These are phyloP conservation scores for Amblyjoppa proteus DNA, from an alignment of 2,888 invertebrate genomes.

Conservation along the genomic window DNA sequence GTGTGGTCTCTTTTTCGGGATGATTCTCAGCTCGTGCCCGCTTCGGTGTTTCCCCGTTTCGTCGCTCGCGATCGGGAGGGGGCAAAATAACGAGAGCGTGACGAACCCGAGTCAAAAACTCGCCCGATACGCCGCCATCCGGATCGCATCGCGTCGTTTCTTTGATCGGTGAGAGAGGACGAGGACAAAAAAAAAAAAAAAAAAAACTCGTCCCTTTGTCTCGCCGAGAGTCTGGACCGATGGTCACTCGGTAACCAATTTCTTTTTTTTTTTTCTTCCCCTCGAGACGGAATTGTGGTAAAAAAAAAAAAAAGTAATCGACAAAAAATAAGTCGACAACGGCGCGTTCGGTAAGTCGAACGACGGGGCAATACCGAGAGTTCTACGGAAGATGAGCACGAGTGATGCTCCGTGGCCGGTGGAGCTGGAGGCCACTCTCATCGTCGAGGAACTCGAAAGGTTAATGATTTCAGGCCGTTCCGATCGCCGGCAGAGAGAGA, in stretches of 20 bases:
- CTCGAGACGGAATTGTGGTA: background rate
- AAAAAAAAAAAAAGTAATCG: slow-evolving; percentile 1
- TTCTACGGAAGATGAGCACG: slow-evolving; percentile 11
- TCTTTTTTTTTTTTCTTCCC: background rate
- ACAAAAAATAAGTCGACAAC: background rate
- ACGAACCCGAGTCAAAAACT: slow-evolving; percentile 48
- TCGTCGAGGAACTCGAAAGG: slow-evolving; percentile 73
- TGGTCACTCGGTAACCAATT: slow-evolving; percentile 20
- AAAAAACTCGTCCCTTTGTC: slow-evolving; percentile 37
- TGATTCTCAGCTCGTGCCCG: slow-evolving; percentile 14
- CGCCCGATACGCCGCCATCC: slow-evolving; percentile 30
- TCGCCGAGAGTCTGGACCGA: slow-evolving; percentile 3
- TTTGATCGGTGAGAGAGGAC: slow-evolving; percentile 6
- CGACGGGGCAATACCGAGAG: slow-evolving; percentile 4
- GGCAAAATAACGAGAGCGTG: slow-evolving; percentile 53
- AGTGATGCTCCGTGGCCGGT: slow-evolving; percentile 25
- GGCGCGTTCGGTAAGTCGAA: background rate
- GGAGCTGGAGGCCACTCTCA: slow-evolving; percentile 65
- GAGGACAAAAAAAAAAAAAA: slow-evolving; percentile 1
- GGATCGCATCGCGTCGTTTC: background rate
- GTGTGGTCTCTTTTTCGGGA: background rate
- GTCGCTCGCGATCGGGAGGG: slow-evolving; percentile 20
- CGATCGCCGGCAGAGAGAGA: slow-evolving; percentile 46
- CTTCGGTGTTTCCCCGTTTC: slow-evolving; percentile 24
- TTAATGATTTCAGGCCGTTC: slow-evolving; percentile 77